These are phyloP conservation scores for Panthera leo DNA, from an alignment of 2,113 vertebrate species.

Conservation along the genomic window DNA sequence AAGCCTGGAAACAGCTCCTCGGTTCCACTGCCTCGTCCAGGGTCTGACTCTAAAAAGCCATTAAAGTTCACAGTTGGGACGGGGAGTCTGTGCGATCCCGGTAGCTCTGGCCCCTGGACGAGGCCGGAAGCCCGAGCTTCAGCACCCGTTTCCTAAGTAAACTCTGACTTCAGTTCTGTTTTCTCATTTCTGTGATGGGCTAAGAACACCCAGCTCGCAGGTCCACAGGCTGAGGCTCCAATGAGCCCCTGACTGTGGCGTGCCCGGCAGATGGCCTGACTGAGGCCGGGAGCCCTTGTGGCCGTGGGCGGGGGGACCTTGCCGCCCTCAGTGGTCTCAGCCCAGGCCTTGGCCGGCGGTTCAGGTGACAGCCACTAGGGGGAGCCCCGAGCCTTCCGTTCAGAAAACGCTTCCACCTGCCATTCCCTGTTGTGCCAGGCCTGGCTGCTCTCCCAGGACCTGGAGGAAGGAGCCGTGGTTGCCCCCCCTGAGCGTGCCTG, in stretches of 20 bases:
- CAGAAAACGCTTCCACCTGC: not conserved
- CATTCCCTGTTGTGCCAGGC: fast-evolving
- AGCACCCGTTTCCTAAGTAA: not conserved
- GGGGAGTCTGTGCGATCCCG: not conserved
- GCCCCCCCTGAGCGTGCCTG: not conserved
- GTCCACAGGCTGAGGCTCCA: not conserved
- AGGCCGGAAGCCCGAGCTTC: not conserved
- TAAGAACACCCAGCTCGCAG: not conserved
- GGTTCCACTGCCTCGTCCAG: not conserved
- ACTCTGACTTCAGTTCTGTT: not conserved
- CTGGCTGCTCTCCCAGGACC: not conserved
- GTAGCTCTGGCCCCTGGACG: fast-evolving
- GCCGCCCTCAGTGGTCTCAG: not conserved
- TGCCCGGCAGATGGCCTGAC: not conserved
- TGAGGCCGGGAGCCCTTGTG: no score
- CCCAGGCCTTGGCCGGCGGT: not conserved
- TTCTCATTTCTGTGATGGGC: not conserved
- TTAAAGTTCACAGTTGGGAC: not conserved
- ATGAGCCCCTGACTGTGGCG: not conserved
- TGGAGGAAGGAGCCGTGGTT: not conserved
- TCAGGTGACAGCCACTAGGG: not conserved
- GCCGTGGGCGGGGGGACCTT: not conserved
- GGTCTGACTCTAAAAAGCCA: not conserved
- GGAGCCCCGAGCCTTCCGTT: not conserved
- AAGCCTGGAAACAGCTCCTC: not conserved